Conservation (phyloP, 2,888 invertebrate genomes). For the Agrochola macilenta region DNA sequence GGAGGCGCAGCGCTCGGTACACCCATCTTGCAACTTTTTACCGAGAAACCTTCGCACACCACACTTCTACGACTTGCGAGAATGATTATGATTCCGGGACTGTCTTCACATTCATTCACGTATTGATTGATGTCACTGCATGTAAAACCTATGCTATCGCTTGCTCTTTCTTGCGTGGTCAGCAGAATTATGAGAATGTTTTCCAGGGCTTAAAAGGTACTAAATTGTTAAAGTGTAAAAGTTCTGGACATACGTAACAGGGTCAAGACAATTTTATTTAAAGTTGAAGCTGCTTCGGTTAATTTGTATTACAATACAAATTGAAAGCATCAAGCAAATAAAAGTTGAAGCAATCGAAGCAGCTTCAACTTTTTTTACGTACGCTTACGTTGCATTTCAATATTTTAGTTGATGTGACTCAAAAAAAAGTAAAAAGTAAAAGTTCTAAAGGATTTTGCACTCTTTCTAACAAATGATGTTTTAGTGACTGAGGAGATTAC, state of each 20-base stretch:
- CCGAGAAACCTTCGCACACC: neutral
- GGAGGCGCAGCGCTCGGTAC: neutral
- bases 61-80: neutral
- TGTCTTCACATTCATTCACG: neutral
- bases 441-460: neutral
- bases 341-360: too few relatives aligned
- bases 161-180: slow-evolving; percentile 40
- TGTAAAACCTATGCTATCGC: slow-evolving; percentile 40
- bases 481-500: neutral
- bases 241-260: neutral
- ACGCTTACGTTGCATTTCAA: neutral
- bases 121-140: slow-evolving; percentile 45
- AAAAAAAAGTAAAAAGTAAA: neutral
- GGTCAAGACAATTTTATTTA: neutral
- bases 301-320: neutral
- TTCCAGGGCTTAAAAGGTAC: neutral
- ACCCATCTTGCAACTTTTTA: slow-evolving; percentile 17
- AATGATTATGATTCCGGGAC: neutral
- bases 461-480: neutral
- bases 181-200: slow-evolving; percentile 1
- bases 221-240: neutral
- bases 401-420: neutral
- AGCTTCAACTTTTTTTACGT: neutral
- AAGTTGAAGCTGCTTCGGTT: neutral
- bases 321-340: too few relatives aligned